Base-by-base conservation (phyloP, 2,113 vertebrate species). In the Epinephelus moara region DNA sequence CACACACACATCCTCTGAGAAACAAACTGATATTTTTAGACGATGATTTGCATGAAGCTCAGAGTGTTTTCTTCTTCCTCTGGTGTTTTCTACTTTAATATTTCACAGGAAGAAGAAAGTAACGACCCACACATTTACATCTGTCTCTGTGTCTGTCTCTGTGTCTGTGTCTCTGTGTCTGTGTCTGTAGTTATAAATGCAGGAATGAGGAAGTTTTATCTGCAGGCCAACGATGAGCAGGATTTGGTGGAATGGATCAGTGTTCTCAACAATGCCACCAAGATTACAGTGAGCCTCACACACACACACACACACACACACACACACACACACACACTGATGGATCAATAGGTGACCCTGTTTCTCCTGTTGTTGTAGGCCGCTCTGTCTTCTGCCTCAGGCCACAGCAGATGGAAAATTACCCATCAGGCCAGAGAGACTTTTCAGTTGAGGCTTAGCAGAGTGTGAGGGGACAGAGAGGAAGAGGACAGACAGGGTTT, bases 181-280 rank as follows among this genome's bases (percentile, higher is more conserved):
- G 12, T 72, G 40, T 70, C 49, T 63, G 42, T 90, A 99, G 98
- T 99, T 81, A 97, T 99, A 94, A 99, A 99, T 75, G 97, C 97
- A 80, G 97, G 97, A 79, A 99, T 98, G 97, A 97, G 97, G 92
- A 99, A 99, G 93, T 98, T 98, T 72, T 99, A 97, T 84, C 95
- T 99, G 67, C 98, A 99, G 94, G 98, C 98, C 86, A 99, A 99
- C 86, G 98, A 99, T 89, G 97, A 99, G 93, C 98, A 99, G 92
- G 98, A 99, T 85, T 92, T 99, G 62, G 96, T 99, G 81, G 98
- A 99, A 81, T 99, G 98, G 98, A 96, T 99, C 62, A 96, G 95
- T 63, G 97, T 97, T 63, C 96, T 99, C 88, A 99, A 99, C 96
- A 99, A 98, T 63, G 98, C 98, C 91, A 99, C 97, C 92, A 99